These are phyloP conservation scores for Drosophila busckii DNA, from an alignment of 1,140 invertebrate species.

Conservation along the genomic window DNA sequence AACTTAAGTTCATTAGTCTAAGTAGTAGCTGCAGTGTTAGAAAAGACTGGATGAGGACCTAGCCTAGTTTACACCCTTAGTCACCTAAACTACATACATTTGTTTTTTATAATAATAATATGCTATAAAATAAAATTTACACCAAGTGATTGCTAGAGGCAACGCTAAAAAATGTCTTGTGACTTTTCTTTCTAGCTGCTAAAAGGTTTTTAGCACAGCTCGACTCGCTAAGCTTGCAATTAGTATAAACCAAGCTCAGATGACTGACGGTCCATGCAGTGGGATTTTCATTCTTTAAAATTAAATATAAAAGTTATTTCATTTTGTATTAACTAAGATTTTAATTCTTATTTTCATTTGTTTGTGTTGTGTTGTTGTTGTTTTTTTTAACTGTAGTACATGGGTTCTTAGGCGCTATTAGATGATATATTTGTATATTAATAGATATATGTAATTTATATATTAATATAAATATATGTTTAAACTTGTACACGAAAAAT, in stretches of 20 bases:
- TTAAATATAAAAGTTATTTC: neutral
- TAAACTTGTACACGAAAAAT: slow-evolving; percentile 69
- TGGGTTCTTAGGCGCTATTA: slow-evolving; percentile 54
- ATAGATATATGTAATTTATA: slow-evolving; percentile 37
- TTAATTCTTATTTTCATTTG: slow-evolving; percentile 71
- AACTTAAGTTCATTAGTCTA: slow-evolving; percentile 18
- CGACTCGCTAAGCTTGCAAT: neutral
- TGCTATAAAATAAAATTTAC: no score
- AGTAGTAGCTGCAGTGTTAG: slow-evolving; percentile 51
- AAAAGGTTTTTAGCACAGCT: neutral
- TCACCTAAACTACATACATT: no score
- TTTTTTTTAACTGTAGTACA: slow-evolving; percentile 70
- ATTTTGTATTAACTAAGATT: slow-evolving; percentile 69
- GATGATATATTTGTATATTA: slow-evolving; percentile 64
- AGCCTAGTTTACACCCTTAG: slow-evolving; percentile 10
- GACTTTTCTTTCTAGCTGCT: slow-evolving; percentile 2
- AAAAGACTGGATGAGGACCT: slow-evolving; percentile 62
- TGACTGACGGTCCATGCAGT: no score
- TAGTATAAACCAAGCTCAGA: no score
- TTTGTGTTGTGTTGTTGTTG: slow-evolving; percentile 44
- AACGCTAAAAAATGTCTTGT: no score
- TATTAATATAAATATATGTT: slow-evolving; percentile 67
- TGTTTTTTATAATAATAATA: no score
- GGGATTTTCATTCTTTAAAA: neutral
- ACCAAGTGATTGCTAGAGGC: no score